Percentiles rank a stretch among this genome's conserved stretches.
Conservation (phyloP, 2,888 invertebrate species). For the Oscheius onirici region DNA sequence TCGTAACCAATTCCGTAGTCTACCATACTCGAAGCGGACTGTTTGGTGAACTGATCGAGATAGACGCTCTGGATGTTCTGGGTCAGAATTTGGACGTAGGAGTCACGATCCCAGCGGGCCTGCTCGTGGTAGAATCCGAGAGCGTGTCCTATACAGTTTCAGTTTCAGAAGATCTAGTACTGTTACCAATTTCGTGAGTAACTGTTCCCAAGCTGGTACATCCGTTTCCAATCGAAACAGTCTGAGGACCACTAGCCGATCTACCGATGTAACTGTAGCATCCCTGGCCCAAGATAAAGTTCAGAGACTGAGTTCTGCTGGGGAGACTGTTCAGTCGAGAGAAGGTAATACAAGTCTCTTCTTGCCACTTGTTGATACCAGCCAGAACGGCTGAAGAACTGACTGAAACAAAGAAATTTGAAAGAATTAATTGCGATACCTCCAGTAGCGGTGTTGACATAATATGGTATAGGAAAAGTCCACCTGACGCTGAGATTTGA, state of each 20-base stretch:
- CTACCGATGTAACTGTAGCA: slow-evolving; percentile 67
- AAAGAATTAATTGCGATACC: slow-evolving; percentile 22
- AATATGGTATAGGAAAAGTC: slow-evolving; percentile 59
- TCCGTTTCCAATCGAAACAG: slow-evolving; percentile 64
- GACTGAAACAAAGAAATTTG: slow-evolving; percentile 38
- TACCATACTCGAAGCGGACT: slow-evolving; percentile 48
- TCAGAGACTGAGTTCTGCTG: slow-evolving; percentile 34
- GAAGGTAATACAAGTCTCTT: slow-evolving; percentile 63
- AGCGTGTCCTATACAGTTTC: slow-evolving; percentile 59
- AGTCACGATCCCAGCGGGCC: slow-evolving; percentile 64
- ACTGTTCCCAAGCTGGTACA: slow-evolving; percentile 65
- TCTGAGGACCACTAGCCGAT: slow-evolving; percentile 42
- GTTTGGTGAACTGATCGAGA: slow-evolving; percentile 61
- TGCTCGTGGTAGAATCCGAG: slow-evolving; percentile 70
- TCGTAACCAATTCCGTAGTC: slow-evolving; percentile 66
- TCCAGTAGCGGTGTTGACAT: slow-evolving; percentile 52
- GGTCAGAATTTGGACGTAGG: slow-evolving; percentile 57
- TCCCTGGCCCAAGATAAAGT: slow-evolving; percentile 53
- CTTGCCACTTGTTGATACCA: slow-evolving; percentile 60
- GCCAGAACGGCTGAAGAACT: slow-evolving; percentile 52
- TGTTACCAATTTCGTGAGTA: slow-evolving; percentile 66
- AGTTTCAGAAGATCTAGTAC: neutral
- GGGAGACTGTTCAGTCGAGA: slow-evolving; percentile 35
- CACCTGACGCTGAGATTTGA: slow-evolving; percentile 42
- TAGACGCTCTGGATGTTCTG: slow-evolving; percentile 55